These are phyloP conservation scores for Tanytarsus gracilentus DNA, from an alignment of 2,888 invertebrate genomes.

Conservation along the genomic window DNA sequence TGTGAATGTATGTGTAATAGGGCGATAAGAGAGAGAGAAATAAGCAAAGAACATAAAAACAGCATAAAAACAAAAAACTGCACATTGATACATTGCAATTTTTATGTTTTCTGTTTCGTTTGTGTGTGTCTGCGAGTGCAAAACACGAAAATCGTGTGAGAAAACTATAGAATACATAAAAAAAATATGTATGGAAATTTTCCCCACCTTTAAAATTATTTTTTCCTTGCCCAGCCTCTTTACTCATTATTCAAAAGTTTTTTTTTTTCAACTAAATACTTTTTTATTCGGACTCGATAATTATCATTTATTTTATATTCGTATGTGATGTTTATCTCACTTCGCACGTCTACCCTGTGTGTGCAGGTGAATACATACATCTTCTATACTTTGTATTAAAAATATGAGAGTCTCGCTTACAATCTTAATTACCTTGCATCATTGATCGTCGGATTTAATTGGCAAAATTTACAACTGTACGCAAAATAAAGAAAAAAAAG, in stretches of 20 bases:
- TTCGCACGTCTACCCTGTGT: too few relatives aligned
- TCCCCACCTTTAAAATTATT: conserved; percentile 28
- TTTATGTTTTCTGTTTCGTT: background rate
- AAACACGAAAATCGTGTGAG: conserved; percentile 27
- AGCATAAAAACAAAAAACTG: conserved; percentile 18
- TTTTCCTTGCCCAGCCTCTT: conserved; percentile 28
- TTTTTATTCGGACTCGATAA: conserved; percentile 23
- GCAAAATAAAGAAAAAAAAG: conserved; percentile 6
- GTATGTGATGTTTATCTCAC: background rate
- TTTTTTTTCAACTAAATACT: conserved; percentile 13
- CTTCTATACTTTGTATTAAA: background rate
- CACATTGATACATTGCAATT: conserved; percentile 29
- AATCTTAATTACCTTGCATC: conserved; percentile 8
- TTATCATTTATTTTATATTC: conserved; percentile 8
- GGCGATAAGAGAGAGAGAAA: background rate
- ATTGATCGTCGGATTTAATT: conserved; percentile 14
- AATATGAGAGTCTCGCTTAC: background rate
- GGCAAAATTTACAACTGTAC: conserved; percentile 21
- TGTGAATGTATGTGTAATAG: too few relatives aligned
- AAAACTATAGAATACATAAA: conserved; percentile 26
- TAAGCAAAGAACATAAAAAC: too few relatives aligned
- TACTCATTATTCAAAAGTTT: conserved; percentile 15
- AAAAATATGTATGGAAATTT: conserved; percentile 21
- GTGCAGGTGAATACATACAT: conserved; percentile 1
- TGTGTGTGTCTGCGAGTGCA: conserved; percentile 5